Evolutionary conservation across 35 echinoderm and acorn worm genomes (phyloP), one percentile per base, ranked within the genome.

Genomic region (Lytechinus variegatus): DNA sequence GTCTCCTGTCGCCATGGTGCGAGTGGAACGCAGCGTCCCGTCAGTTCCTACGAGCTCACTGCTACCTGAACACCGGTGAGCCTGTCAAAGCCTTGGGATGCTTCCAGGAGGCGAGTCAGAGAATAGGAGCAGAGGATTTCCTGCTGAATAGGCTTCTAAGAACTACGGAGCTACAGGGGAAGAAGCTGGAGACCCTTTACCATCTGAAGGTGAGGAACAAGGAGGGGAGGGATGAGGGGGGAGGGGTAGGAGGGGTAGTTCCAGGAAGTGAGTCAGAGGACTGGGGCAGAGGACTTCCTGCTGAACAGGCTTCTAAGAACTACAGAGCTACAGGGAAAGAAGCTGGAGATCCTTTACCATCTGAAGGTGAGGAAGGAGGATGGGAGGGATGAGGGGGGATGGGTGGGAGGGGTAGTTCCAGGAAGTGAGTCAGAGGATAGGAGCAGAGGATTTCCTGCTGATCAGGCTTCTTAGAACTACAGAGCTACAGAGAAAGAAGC

Each of bases 11-110:
- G 54, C 94, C 89, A 9, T 99, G 98, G 98, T 99, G 98, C 27
- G 97, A 99, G 54, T 99, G 98, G 98, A 99, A 99, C 87, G 57
- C 95, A 52, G 95, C 96, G 12, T 99, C 98, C 21, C 91, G 98
- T 54, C 91, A 97, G 52, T 99, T 99, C 79, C 95, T 99, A 11
- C 97, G 97, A 10, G 98, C 97, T 66, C 97, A 99, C 56, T 97
- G 96, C 92, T 96, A 97, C 92, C 95, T 99, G 60, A 99, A 99
- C 94, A 71, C 96, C 4, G 97, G 96, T 19, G 97, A 98, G 29
- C 96, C 98, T 27, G 93, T 97, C 61, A 99, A 99, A 55, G 98
- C 98, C 0, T 58, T 99, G 3, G 89, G 93, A 3, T 99, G 98
- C 93, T 99, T 99, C 96, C 95, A 94, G 21, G 92, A 96, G 54